Evolutionary conservation across 2,797 vertebrate genomes (phyloP).

Genomic region (Darevskia nairensis): DNA sequence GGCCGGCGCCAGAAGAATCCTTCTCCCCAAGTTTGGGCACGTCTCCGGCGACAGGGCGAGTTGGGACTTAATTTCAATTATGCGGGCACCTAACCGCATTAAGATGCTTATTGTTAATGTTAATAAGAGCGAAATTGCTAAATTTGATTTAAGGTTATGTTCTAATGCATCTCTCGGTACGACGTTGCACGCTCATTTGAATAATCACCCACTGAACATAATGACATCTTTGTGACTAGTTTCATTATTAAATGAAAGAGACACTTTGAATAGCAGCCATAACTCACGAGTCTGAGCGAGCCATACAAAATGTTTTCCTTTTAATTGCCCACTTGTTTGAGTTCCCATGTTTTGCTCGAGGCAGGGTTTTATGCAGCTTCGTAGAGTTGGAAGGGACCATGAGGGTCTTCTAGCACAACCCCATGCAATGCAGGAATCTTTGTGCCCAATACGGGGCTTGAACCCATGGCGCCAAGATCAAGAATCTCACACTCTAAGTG

Average conservation of each 20-base stretch:
- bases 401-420: too few species aligned
- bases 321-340: slow-evolving; percentile 45
- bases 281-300: slow-evolving; percentile 35
- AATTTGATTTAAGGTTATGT: neutral
- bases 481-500: too few species aligned
- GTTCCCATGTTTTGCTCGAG: neutral
- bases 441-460: too few species aligned
- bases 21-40: neutral
- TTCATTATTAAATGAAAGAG: slow-evolving; percentile 42
- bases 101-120: slow-evolving; percentile 11
- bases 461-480: too few species aligned
- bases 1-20: neutral
- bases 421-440: too few species aligned
- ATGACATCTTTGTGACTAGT: slow-evolving; percentile 35
- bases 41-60: neutral
- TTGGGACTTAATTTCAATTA: slow-evolving; percentile 5
- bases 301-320: slow-evolving; percentile 48
- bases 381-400: too few species aligned
- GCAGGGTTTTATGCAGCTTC: neutral
- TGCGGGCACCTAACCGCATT: slow-evolving; percentile 2
- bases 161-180: neutral
- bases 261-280: slow-evolving; percentile 28
- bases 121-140: slow-evolving; percentile 41
- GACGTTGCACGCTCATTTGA: slow-evolving; percentile 24
- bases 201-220: slow-evolving; percentile 11